phyloP scores from a whole-genome alignment of 2,113 vertebrate species.

The Myocastor coypus region DNA sequence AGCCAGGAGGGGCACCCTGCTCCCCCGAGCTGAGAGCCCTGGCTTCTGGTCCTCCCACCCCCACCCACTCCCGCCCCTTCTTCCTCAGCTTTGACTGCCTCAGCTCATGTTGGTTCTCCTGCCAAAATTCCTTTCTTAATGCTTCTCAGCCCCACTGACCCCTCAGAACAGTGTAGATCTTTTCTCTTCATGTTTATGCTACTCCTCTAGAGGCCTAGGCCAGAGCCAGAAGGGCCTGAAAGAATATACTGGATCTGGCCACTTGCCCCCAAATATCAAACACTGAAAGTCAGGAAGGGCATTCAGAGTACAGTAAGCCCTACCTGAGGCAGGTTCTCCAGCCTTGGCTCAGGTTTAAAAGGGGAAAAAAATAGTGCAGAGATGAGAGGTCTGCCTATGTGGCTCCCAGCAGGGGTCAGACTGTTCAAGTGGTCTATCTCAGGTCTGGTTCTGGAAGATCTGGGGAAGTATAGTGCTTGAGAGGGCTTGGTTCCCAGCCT shows the following conservation, averaged over 20 bases:
- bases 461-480: not conserved
- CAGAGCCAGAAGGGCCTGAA: not conserved
- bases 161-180: not conserved
- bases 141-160: not conserved
- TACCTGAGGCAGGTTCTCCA: not conserved
- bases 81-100: not conserved
- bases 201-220: not conserved
- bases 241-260: not conserved
- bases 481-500: not conserved
- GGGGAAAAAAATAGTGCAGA: not conserved
- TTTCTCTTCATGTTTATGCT: not conserved
- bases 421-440: not conserved
- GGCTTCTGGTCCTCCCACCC: accelerated
- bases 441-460: not conserved
- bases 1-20: not conserved
- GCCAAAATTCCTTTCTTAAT: not conserved
- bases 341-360: not conserved
- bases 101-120: not conserved
- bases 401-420: not conserved
- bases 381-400: not conserved
- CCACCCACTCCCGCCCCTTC: accelerated
- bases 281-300: not conserved
- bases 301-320: not conserved
- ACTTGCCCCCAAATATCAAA: not conserved
- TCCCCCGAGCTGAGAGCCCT: not conserved